phyloP scores from a whole-genome alignment of 2,113 vertebrate genomes.

The Pygoscelis adeliae region DNA sequence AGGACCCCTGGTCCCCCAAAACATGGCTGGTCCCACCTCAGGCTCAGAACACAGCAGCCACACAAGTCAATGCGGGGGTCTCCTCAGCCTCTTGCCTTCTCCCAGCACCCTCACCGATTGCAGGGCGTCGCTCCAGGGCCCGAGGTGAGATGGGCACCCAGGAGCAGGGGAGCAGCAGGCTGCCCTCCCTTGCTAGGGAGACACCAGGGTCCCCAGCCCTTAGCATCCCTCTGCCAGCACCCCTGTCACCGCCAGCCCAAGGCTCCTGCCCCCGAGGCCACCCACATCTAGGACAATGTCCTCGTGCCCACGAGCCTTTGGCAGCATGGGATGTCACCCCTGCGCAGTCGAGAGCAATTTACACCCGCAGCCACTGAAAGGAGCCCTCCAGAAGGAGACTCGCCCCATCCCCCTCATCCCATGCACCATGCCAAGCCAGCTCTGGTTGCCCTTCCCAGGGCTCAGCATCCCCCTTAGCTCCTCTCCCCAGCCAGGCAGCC shows the following conservation, averaged over 20 bases:
- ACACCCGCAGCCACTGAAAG: not conserved
- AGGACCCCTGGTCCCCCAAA: no score
- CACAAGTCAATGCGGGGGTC: fast-evolving
- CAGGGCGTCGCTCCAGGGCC: not conserved
- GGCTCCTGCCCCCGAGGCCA: not conserved
- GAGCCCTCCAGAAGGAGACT: not conserved
- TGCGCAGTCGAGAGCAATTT: fast-evolving
- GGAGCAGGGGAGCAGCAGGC: not conserved
- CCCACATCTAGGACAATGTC: not conserved
- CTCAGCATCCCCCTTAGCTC: not conserved
- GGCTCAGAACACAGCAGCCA: not conserved
- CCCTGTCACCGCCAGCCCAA: not conserved
- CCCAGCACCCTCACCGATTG: not conserved
- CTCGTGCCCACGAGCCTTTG: no score
- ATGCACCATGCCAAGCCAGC: fast-evolving
- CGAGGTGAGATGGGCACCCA: fast-evolving
- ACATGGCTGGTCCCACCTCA: not conserved
- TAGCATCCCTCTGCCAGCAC: not conserved
- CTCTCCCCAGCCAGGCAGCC: not conserved
- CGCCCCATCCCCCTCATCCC: fast-evolving
- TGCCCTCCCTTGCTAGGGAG: not conserved
- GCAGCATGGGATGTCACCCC: no score
- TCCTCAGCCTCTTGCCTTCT: not conserved
- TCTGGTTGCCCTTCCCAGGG: no score
- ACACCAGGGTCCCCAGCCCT: not conserved